Evolutionary conservation across 1,140 invertebrate species (phyloP).

Genomic region (Nasonia vitripennis): DNA sequence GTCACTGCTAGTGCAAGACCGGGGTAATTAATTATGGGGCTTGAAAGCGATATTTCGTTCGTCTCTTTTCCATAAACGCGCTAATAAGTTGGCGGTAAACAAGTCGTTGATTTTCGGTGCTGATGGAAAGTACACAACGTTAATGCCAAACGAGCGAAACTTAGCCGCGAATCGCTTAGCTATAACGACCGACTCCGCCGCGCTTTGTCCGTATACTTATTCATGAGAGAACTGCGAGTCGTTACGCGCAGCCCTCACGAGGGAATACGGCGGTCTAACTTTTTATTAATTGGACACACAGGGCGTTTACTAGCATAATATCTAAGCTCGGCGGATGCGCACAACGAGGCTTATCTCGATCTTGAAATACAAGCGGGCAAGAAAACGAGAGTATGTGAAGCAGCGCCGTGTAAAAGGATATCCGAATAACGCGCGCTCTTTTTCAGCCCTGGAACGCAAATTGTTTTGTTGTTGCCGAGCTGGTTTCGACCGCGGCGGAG

Average conservation of each 20-base stretch:
- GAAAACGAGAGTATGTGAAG: conserved; percentile 6
- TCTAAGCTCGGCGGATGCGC: no score
- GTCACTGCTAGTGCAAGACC: not conserved
- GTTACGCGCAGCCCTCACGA: not conserved
- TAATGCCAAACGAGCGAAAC: no score
- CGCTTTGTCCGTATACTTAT: conserved; percentile 1
- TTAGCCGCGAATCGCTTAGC: no score
- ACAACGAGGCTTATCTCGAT: no score
- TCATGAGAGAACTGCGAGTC: not conserved
- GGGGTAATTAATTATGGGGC: not conserved
- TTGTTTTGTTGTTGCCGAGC: not conserved
- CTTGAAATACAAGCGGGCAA: not conserved
- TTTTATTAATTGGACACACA: conserved; percentile 4
- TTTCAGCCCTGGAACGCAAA: not conserved
- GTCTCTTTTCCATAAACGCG: not conserved
- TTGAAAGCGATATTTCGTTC: not conserved
- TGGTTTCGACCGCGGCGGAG: no score
- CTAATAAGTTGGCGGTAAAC: not conserved
- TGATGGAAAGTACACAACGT: no score
- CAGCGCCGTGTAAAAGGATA: not conserved
- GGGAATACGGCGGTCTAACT: not conserved
- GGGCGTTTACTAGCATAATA: no score
- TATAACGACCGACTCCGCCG: no score
- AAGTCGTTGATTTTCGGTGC: not conserved
- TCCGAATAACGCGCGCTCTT: not conserved